A percentile compares a stretch with the other conserved stretches of the same genome.
Conservation (phyloP, 1,140 invertebrate genomes). For the Bicyclus anynana region DNA sequence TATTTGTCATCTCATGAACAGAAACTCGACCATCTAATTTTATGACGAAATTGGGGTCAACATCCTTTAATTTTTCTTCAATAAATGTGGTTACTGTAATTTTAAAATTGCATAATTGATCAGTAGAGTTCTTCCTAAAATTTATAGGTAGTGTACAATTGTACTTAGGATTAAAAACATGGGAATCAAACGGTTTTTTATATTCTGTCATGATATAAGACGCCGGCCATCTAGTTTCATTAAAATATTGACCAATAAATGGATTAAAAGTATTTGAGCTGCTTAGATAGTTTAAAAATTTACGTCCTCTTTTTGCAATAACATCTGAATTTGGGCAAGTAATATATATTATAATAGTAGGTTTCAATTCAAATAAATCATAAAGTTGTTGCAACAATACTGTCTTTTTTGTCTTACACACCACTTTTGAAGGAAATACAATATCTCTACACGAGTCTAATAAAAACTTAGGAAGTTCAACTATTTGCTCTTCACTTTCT, state of each 20-base stretch:
- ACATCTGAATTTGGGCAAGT: slow-evolving; percentile 76
- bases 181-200: slow-evolving; percentile 35
- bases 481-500: slow-evolving; percentile 38
- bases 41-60: slow-evolving; percentile 75
- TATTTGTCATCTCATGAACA: slow-evolving; percentile 64
- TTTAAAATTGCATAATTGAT: slow-evolving; percentile 72
- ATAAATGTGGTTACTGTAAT: slow-evolving; percentile 56
- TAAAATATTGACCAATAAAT: slow-evolving; percentile 33
- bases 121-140: slow-evolving; percentile 54
- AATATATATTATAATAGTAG: slow-evolving; percentile 76
- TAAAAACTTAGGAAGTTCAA: slow-evolving; percentile 55
- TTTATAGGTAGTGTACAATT: slow-evolving; percentile 60
- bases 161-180: slow-evolving; percentile 60
- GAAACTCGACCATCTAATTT: slow-evolving; percentile 76
- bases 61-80: slow-evolving; percentile 70
- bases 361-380: slow-evolving; percentile 58
- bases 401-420: slow-evolving; percentile 35
- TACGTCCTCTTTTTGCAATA: slow-evolving; percentile 58
- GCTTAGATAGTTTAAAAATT: slow-evolving; percentile 65
- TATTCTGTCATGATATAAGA: slow-evolving; percentile 45
- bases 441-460: slow-evolving; percentile 48
- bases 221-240: slow-evolving; percentile 51
- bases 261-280: slow-evolving; percentile 35
- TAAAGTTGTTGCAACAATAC: slow-evolving; percentile 46
- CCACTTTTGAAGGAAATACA: slow-evolving; percentile 32